phyloP scores from a whole-genome alignment of 2,888 invertebrate species.

The Nomada ferruginata region DNA sequence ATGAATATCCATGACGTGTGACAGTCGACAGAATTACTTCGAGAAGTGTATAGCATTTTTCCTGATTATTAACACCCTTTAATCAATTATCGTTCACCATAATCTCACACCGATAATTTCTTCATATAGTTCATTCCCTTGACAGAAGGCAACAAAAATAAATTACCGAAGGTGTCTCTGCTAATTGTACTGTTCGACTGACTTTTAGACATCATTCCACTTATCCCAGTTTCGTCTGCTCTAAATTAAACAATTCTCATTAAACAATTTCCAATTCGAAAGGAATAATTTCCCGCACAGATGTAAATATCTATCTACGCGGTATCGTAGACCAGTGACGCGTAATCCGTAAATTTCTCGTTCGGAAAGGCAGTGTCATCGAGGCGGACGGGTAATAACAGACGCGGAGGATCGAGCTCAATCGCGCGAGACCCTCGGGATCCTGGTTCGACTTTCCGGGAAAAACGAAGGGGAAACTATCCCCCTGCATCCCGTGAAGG shows the following conservation, averaged over 20 bases:
- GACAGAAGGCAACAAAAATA: no score
- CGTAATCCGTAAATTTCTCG: slow-evolving; percentile 24
- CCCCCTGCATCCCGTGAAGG: slow-evolving; percentile 57
- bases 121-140: no score
- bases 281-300: background rate
- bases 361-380: slow-evolving; percentile 52
- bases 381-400: slow-evolving; percentile 46
- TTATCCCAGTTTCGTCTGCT: background rate
- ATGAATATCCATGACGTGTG: background rate
- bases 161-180: no score
- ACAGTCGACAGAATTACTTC: background rate
- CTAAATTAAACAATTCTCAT: background rate
- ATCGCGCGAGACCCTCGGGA: slow-evolving; percentile 64
- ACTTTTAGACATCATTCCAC: no score
- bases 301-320: background rate
- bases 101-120: no score
- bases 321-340: background rate
- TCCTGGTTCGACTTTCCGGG: slow-evolving; percentile 61
- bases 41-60: no score
- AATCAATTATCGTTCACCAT: no score
- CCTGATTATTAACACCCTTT: no score
- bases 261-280: background rate
- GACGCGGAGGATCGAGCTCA: slow-evolving; percentile 61
- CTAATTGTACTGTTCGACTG: no score
- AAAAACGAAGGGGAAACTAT: slow-evolving; percentile 57